Percentiles rank a stretch among this genome's conserved stretches.
Evolutionary conservation across 1,140 invertebrate species (phyloP).

Genomic region (Pseudomyrmex concolor): DNA sequence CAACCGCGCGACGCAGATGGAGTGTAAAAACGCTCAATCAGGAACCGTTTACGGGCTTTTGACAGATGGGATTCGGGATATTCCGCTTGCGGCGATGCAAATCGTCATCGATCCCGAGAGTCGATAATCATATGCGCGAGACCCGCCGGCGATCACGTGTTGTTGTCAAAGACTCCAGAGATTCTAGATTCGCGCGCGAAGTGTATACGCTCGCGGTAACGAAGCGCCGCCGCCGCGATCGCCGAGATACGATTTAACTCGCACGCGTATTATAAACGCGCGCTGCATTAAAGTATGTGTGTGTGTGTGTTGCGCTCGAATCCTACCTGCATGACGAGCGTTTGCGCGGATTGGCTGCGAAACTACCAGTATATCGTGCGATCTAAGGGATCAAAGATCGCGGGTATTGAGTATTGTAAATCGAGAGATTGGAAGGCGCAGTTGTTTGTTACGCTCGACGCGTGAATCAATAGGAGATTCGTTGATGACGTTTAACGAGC

Average conservation of each 20-base stretch:
- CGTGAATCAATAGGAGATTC: neutral
- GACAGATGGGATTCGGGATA: neutral
- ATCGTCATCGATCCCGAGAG: conserved; percentile 43
- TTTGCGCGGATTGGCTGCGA: conserved; percentile 8
- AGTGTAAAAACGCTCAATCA: too few species aligned
- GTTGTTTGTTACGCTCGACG: neutral
- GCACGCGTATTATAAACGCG: conserved; percentile 18
- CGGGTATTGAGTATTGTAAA: conserved; percentile 28
- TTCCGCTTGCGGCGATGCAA: neutral
- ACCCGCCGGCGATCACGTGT: neutral
- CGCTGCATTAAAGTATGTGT: neutral
- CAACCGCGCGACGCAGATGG: too few species aligned
- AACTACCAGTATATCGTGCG: conserved; percentile 15
- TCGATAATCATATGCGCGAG: conserved; percentile 41
- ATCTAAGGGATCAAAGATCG: conserved; percentile 26
- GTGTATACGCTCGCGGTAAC: conserved; percentile 26
- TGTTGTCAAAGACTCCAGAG: neutral
- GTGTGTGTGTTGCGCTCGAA: neutral
- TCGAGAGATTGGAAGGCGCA: neutral
- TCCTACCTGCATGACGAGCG: conserved; percentile 32
- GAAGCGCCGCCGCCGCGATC: neutral
- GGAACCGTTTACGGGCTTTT: neutral
- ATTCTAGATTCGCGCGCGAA: conserved; percentile 4
- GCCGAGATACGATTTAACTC: conserved; percentile 28
- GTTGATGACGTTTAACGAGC: neutral